Evolutionary conservation across 2,797 vertebrate genomes (phyloP).

Genomic region (Schizopygopsis malacanthus): DNA sequence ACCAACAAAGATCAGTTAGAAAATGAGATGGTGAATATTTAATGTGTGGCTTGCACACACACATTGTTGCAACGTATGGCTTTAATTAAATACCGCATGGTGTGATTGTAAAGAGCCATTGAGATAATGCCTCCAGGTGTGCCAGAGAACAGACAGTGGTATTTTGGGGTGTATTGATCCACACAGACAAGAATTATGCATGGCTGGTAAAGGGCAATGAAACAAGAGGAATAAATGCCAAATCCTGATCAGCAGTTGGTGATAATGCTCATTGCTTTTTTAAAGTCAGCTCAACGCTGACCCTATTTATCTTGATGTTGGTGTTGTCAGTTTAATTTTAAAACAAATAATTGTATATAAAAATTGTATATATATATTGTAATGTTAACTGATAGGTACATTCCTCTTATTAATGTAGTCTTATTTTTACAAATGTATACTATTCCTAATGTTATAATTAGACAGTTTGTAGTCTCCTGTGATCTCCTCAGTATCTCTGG

Average conservation of each 20-base stretch:
- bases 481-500: not conserved
- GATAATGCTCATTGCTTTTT: not conserved
- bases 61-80: slow-evolving; percentile 48
- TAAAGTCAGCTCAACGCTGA: not conserved
- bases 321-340: not conserved
- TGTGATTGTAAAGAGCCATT: slow-evolving; percentile 41
- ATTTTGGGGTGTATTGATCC: slow-evolving; percentile 44
- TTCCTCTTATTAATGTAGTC: no score
- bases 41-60: slow-evolving; percentile 63
- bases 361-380: no score
- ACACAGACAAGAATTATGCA: slow-evolving; percentile 30
- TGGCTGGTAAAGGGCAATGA: not conserved
- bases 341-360: not conserved
- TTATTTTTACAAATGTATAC: not conserved
- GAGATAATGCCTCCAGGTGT: slow-evolving; percentile 29
- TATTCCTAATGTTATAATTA: not conserved
- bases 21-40: slow-evolving; percentile 71
- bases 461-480: not conserved
- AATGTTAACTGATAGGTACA: no score
- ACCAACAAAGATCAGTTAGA: slow-evolving; percentile 65
- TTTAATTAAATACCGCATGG: slow-evolving; percentile 62
- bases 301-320: not conserved
- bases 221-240: slow-evolving; percentile 7
- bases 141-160: slow-evolving; percentile 24
- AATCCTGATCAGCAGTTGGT: slow-evolving; percentile 4